These are phyloP conservation scores for Megaceryle maxima DNA, from an alignment of 2,113 vertebrate genomes.

Conservation along the genomic window DNA sequence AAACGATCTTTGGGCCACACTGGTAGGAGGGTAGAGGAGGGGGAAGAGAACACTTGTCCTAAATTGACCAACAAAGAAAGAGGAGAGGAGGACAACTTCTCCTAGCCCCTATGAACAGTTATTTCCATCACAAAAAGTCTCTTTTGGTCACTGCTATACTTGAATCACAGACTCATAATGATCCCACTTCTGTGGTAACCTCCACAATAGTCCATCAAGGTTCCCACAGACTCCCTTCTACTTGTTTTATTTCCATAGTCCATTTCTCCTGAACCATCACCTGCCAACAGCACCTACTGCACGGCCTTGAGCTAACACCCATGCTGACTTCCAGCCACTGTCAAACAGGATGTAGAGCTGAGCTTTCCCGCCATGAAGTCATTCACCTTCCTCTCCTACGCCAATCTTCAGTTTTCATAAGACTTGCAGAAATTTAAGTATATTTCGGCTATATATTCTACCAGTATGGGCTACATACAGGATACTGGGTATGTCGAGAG, in stretches of 20 bases:
- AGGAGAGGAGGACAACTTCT: not conserved
- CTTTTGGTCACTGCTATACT: not conserved
- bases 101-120: not conserved
- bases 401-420: rapidly evolving
- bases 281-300: not conserved
- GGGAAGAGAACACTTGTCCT: not conserved
- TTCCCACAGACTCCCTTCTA: not conserved
- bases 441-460: not conserved
- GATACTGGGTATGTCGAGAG: not conserved
- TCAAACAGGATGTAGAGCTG: not conserved
- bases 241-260: not conserved
- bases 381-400: not conserved
- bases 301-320: rapidly evolving
- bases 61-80: not conserved
- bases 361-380: not conserved
- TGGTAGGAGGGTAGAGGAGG: not conserved
- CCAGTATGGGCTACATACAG: rapidly evolving
- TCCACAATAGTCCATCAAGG: not conserved
- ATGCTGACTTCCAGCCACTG: not conserved
- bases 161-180: not conserved
- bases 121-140: not conserved
- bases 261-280: not conserved
- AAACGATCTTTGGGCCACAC: not conserved
- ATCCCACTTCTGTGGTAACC: not conserved
- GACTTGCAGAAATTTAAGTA: not conserved